A percentile compares a stretch with the other conserved stretches of the same genome.
Conservation (phyloP, 2,113 vertebrate species). For the Hemiprocne comata region DNA sequence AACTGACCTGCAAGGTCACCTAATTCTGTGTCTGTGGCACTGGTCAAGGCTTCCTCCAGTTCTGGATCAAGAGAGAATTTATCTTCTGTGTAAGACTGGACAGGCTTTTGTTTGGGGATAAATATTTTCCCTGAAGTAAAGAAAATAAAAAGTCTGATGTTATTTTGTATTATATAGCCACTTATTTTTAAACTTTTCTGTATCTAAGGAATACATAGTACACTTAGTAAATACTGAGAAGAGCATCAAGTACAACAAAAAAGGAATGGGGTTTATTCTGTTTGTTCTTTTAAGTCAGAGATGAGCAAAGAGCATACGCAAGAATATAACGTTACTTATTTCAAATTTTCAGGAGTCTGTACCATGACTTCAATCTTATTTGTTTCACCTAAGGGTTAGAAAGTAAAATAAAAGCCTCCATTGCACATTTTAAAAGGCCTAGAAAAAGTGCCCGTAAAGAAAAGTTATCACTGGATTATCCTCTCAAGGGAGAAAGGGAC, state of each 20-base stretch:
- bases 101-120: constrained; percentile 90
- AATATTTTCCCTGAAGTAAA: constrained; percentile 87
- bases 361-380: not conserved
- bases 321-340: not conserved
- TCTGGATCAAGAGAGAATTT: constrained; percentile 93
- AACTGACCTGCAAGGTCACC: constrained; percentile 93
- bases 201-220: not conserved
- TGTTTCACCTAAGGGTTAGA: not conserved
- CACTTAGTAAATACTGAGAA: not conserved
- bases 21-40: constrained; percentile 93
- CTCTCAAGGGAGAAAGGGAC: not conserved
- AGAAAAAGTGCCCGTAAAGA: not conserved
- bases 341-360: not conserved
- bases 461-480: not conserved
- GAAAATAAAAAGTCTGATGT: not conserved
- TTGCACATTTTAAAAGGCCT: not conserved
- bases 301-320: not conserved
- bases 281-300: not conserved
- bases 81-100: constrained; percentile 84
- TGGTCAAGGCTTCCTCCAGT: constrained; percentile 94
- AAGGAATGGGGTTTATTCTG: not conserved
- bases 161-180: not conserved
- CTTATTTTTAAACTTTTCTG: not conserved
- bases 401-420: not conserved
- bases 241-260: not conserved